Percentiles rank a stretch among this genome's conserved stretches.
phyloP scores from a whole-genome alignment of 2,797 vertebrate species.

The Taeniopygia guttata region DNA sequence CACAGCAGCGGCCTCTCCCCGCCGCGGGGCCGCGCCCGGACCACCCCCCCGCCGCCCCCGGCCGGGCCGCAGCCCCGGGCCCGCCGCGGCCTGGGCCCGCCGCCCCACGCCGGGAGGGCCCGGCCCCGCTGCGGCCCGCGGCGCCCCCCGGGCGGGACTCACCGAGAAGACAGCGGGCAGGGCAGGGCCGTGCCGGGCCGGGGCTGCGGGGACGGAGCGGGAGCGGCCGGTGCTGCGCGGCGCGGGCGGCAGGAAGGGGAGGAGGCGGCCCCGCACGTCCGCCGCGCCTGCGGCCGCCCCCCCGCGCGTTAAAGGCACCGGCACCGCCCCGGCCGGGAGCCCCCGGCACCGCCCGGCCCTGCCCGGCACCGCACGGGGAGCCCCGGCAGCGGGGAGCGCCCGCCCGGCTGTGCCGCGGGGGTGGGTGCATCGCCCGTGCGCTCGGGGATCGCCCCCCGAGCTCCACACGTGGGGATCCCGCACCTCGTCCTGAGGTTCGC shows the following conservation, averaged over 20 bases:
- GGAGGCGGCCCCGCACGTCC: conserved; percentile 38
- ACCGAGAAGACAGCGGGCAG: not conserved
- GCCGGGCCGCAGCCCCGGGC: not conserved
- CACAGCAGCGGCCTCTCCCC: not conserved
- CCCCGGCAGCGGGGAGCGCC: not conserved
- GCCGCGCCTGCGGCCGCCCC: not conserved
- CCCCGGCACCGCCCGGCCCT: not conserved
- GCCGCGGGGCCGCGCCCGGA: not conserved
- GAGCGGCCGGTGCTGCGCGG: conserved; percentile 15
- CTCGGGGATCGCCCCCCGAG: not conserved
- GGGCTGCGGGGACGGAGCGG: not conserved
- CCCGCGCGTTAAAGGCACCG: conserved; percentile 15
- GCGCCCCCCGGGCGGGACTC: not conserved
- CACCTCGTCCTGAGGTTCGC: not conserved
- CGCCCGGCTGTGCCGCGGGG: not conserved
- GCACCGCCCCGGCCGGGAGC: not conserved
- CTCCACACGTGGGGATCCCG: not conserved
- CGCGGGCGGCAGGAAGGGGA: conserved; percentile 22
- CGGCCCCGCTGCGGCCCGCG: not conserved
- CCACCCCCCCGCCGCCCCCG: not conserved
- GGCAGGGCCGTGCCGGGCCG: not conserved
- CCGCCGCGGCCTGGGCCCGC: not conserved
- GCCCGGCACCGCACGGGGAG: not conserved
- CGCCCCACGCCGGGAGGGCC: not conserved
- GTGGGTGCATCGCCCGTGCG: not conserved